These are phyloP conservation scores for Blennius ocellaris DNA, from an alignment of 2,113 vertebrate genomes.

Conservation along the genomic window DNA sequence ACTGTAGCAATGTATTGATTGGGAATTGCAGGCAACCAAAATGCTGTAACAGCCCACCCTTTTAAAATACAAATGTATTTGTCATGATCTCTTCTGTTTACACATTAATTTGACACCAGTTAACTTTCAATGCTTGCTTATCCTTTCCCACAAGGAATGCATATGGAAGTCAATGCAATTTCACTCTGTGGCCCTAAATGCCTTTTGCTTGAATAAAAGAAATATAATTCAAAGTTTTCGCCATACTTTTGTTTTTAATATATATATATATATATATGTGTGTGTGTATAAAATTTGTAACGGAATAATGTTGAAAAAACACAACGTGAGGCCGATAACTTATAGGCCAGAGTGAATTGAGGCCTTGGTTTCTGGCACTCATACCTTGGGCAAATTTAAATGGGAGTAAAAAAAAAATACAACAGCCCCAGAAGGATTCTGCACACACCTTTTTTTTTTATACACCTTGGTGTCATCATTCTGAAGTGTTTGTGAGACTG, in stretches of 20 bases:
- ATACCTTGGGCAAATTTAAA: too few species aligned
- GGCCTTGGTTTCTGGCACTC: too few species aligned
- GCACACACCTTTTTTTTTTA: too few species aligned
- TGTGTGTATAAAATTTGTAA: background rate
- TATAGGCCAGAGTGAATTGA: too few species aligned
- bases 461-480: too few species aligned
- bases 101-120: conserved; percentile 1
- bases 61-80: conserved; percentile 8
- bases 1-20: conserved; percentile 8
- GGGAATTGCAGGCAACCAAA: background rate
- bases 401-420: too few species aligned
- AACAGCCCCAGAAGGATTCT: too few species aligned
- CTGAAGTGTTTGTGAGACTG: too few species aligned
- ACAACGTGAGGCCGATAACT: too few species aligned
- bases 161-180: conserved; percentile 63
- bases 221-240: conserved; percentile 37
- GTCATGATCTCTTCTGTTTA: conserved; percentile 7
- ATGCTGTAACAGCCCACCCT: background rate
- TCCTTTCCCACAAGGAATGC: conserved; percentile 30
- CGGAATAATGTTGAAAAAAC: too few species aligned
- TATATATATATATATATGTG: background rate
- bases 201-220: conserved; percentile 72
- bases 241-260: background rate
- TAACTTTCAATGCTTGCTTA: conserved; percentile 29
- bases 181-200: conserved; percentile 47